Base-by-base conservation (phyloP, 2,113 vertebrate genomes). In the Nipponia nippon region DNA sequence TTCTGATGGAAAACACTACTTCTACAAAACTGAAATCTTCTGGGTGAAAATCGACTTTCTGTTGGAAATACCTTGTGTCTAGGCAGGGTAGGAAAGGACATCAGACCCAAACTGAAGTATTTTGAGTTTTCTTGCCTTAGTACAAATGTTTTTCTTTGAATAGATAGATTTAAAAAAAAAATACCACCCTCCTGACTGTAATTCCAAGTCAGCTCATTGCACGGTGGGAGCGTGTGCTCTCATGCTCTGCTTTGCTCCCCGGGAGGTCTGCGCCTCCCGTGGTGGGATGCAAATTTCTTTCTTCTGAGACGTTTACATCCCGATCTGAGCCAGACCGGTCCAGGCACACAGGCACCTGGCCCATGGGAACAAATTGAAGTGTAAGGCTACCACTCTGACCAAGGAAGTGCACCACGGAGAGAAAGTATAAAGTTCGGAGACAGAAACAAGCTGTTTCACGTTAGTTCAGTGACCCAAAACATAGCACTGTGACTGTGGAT, bases 1-100 rank as follows among this genome's bases (percentile, higher is more conserved):
- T 96, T 95, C 89, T 91, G 89, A 73, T 92, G 93, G 95, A 95
- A 97, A 96, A 77, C 91, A 75, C 66, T 46, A 16, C 58, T 87
- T 49, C 32, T 29, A 76, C 73, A 55, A 27, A 80, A 80, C 73
- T 30, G 8, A 81, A 89, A 91, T 92, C 69, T 83, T 44, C 59
- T 77, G 53, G n/a, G 81, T 53, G 62, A 79, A 95, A 90, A 97
- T 22, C 0, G 0, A 30, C 18, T 85, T 90, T 84, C 72, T 2
- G 0, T 53, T 20, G 84, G 91, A 91, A 93, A 84, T 58, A 82
- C 70, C 46, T 89, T 49, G 5, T 1, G 0, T 79, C 63, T 81
- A 52, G 32, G 23, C 4, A 3, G 36, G 17, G 18, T 26, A 16
- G 73, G 71, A 80, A 87, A 77, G 66, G 42, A 38, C n/a, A 21